Base-by-base conservation (phyloP, 2,888 invertebrate genomes). In the Orthosia cruda region DNA sequence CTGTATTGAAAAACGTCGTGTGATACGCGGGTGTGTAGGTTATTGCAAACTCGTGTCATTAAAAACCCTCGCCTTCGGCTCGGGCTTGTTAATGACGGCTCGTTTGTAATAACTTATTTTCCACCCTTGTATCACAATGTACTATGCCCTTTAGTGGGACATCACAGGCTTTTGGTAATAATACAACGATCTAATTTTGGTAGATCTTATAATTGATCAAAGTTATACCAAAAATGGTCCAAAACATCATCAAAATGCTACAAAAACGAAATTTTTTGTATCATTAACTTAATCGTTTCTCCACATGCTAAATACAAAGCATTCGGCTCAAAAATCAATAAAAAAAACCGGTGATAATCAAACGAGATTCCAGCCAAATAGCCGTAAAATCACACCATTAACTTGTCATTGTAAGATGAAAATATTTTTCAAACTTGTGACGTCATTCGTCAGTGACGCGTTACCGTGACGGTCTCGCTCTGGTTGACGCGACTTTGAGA, bases 401-500 rank as follows among this genome's bases (percentile, higher is more conserved):
- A 54, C 26, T 65, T 63, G 26, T 59, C 58, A 71, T 80, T 62
- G 73, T 77, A 50, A 54, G 70, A 62, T 62, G 80, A 74, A 50
- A 50, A 71, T 80, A 80, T 72, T 86, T 87, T 84, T 80, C 61
- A 80, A 75, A 83, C 50, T 58, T 54, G 64, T 90, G 91, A 92
- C 91, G 91, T 93, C 89, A 89, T 32, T 23, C 15, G 20, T 13
- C 57, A 50, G 83, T 72, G 66, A 63, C 67, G 69, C 85, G 71
- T 76, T 74, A 73, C 87, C 92, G 90, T 91, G 90, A 91, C 92
- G 85, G 94, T 88, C 85, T 57, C 91, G 93, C 89, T 93, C 94
- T 93, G 88, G 87, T 94, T 93, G 73, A 69, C 45, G 75, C 84
- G 93, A 89, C 93, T 93, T 93, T 93, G 93, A 91, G 85, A 84